A percentile compares a stretch with the other conserved stretches of the same genome.
phyloP scores from a whole-genome alignment of 2,888 invertebrate genomes.

The Philhelius pedissequus region DNA sequence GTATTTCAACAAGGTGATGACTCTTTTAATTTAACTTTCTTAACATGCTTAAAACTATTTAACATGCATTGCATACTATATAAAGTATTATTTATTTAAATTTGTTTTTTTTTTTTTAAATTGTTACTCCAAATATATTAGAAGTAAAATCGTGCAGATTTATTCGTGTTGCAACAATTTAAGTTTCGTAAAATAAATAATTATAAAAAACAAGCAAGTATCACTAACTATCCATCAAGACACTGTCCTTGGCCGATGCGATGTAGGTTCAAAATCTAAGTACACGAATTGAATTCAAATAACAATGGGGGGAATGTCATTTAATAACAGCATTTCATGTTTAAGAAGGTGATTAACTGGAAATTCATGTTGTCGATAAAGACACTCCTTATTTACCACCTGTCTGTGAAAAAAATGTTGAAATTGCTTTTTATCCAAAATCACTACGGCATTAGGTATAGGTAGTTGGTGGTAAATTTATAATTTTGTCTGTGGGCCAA shows the following conservation, averaged over 20 bases:
- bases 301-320: constrained; percentile 11
- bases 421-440: not conserved
- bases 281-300: constrained; percentile 23
- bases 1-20: no score
- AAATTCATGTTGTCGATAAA: constrained; percentile 18
- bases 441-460: not conserved
- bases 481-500: not conserved
- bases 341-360: constrained; percentile 54
- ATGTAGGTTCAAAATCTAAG: not conserved
- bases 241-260: constrained; percentile 20
- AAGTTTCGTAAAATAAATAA: not conserved
- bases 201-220: not conserved
- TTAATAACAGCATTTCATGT: constrained; percentile 15
- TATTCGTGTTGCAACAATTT: not conserved
- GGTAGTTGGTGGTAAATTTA: not conserved
- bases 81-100: not conserved
- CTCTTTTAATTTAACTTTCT: no score
- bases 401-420: not conserved
- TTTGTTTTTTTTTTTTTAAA: not conserved
- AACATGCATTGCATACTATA: not conserved
- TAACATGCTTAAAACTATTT: not conserved
- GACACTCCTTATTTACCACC: constrained; percentile 35
- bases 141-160: constrained; percentile 16
- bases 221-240: not conserved
- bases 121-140: not conserved